Conservation (phyloP, 2,888 invertebrate species). For the Euzophera pinguis region DNA sequence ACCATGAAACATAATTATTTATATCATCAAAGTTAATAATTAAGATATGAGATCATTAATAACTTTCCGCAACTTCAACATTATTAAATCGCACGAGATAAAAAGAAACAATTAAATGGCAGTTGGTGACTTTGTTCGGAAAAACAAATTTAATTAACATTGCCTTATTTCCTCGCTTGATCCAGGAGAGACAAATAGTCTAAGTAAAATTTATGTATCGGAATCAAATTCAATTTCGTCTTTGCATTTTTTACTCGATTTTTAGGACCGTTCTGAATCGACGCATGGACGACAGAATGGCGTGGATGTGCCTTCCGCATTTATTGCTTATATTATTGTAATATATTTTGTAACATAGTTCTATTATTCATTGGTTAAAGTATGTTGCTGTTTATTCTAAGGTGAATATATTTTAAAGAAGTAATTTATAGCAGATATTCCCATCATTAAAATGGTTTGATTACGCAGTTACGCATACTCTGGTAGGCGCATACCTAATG, state of each 20-base stretch:
- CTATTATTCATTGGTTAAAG: background rate
- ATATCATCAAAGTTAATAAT: too few relatives aligned
- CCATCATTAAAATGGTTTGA: too few relatives aligned
- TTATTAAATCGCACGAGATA: constrained; percentile 16
- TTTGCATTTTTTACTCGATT: constrained; percentile 75
- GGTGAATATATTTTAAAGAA: too few relatives aligned
- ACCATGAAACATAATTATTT: too few relatives aligned
- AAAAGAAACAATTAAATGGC: constrained; percentile 62
- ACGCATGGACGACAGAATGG: constrained; percentile 38
- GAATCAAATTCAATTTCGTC: constrained; percentile 78
- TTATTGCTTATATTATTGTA: background rate
- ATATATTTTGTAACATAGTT: background rate
- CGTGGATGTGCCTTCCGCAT: constrained; percentile 35
- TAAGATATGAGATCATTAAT: background rate
- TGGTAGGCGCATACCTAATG: too few relatives aligned
- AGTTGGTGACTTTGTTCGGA: constrained; percentile 58
- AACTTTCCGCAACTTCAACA: background rate
- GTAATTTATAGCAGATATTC: too few relatives aligned
- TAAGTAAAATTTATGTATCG: constrained; percentile 79
- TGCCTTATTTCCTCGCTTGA: constrained; percentile 69
- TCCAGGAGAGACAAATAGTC: constrained; percentile 74
- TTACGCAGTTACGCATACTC: too few relatives aligned
- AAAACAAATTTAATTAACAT: constrained; percentile 75
- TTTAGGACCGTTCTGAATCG: constrained; percentile 58
- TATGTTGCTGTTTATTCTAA: too few relatives aligned